A percentile compares a stretch with the other conserved stretches of the same genome.
Conservation (phyloP, 2,797 vertebrate species). For the Acanthurus tractus region DNA sequence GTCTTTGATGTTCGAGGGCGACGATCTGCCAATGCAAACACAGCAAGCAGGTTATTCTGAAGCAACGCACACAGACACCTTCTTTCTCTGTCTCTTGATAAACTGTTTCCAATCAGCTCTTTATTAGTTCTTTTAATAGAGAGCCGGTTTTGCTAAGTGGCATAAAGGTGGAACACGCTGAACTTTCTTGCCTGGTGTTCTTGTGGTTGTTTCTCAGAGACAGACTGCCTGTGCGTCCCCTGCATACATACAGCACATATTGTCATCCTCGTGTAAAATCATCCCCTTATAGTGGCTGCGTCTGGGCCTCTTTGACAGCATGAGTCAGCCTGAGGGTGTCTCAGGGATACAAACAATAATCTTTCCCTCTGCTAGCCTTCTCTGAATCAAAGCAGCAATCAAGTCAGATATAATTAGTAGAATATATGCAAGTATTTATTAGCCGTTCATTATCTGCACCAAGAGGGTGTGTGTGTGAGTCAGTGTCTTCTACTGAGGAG, state of each 20-base stretch:
- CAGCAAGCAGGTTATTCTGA: constrained; percentile 77
- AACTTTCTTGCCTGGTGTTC: constrained; percentile 39
- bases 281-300: constrained; percentile 13
- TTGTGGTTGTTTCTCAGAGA: constrained; percentile 32
- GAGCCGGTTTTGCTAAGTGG: constrained; percentile 47
- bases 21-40: constrained; percentile 89
- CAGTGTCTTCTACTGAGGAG: background rate
- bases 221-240: constrained; percentile 12
- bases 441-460: constrained; percentile 15
- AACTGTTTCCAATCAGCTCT: constrained; percentile 72
- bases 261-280: constrained; percentile 27
- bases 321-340: constrained; percentile 29
- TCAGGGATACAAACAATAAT: constrained; percentile 9
- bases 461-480: background rate
- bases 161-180: constrained; percentile 49
- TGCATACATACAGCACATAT: constrained; percentile 21
- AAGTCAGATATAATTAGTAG: constrained; percentile 27
- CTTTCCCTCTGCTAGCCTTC: constrained; percentile 20
- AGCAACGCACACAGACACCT: constrained; percentile 69
- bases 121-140: constrained; percentile 63
- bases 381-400: constrained; percentile 43
- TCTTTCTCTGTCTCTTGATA: constrained; percentile 50
- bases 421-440: constrained; percentile 39
- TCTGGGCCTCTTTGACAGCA: constrained; percentile 36
- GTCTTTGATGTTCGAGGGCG: constrained; percentile 87